Evolutionary conservation across 2,797 vertebrate species (phyloP).

Genomic region (Pampus argenteus): DNA sequence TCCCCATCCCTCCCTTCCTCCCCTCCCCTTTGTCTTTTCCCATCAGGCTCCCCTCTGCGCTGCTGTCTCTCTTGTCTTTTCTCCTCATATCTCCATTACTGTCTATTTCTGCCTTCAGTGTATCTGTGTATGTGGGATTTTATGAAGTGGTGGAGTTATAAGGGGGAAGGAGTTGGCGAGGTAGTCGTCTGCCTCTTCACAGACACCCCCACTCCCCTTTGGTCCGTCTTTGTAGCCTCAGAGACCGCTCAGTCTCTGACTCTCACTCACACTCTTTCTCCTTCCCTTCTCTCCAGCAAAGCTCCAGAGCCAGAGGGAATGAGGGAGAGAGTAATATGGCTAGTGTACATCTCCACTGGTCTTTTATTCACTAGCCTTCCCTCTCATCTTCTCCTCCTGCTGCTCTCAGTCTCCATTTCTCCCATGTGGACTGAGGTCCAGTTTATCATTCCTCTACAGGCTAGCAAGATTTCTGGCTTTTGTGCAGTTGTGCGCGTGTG

Average conservation of each 20-base stretch:
- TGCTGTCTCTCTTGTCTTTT: constrained; percentile 64
- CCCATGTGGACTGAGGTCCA: constrained; percentile 49
- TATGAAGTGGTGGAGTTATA: constrained; percentile 27
- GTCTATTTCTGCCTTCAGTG: constrained; percentile 57
- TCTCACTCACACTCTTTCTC: constrained; percentile 46
- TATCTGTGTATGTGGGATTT: constrained; percentile 45
- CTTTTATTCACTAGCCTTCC: constrained; percentile 60
- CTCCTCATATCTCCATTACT: constrained; percentile 72
- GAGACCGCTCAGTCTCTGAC: constrained; percentile 51
- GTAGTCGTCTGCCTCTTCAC: constrained; percentile 37
- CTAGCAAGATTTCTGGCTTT: constrained; percentile 31
- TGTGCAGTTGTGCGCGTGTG: constrained; percentile 18
- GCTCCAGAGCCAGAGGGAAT: constrained; percentile 56
- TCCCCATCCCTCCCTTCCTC: constrained; percentile 40
- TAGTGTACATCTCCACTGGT: constrained; percentile 54
- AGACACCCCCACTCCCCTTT: constrained; percentile 29
- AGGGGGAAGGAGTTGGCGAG: constrained; percentile 26
- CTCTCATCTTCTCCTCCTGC: constrained; percentile 58
- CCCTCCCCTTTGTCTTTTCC: constrained; percentile 72
- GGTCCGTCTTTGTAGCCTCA: constrained; percentile 52
- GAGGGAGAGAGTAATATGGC: constrained; percentile 59
- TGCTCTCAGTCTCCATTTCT: constrained; percentile 53
- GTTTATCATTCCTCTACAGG: constrained; percentile 58
- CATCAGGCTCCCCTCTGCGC: constrained; percentile 66
- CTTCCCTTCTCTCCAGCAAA: constrained; percentile 53